Conservation (phyloP, 1,140 invertebrate genomes). For the Oedothorax gibbosus region DNA sequence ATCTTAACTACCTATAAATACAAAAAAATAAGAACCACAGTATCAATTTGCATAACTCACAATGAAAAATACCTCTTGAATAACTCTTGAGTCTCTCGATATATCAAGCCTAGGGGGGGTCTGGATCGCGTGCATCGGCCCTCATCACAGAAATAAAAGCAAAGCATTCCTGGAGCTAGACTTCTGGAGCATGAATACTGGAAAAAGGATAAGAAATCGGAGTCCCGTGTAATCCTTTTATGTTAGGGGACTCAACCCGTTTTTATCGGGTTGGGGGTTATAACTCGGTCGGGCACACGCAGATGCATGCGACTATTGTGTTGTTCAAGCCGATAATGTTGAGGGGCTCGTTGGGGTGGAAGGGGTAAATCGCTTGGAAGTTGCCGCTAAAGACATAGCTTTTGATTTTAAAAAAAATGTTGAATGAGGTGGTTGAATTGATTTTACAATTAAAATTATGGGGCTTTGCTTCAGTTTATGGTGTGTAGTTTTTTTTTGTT, state of each 20-base stretch:
- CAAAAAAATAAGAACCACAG: no score
- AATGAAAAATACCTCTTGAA: no score
- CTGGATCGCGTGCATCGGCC: background rate
- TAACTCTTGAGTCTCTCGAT: no score
- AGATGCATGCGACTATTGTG: constrained; percentile 22
- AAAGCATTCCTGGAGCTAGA: background rate
- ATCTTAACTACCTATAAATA: no score
- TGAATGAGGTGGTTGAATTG: constrained; percentile 1
- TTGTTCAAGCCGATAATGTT: constrained; percentile 26
- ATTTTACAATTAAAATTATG: constrained; percentile 58
- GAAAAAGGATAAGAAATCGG: constrained; percentile 40
- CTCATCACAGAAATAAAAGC: background rate
- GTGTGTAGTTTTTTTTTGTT: constrained; percentile 9
- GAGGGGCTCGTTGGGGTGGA: constrained; percentile 24
- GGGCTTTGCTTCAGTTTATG: background rate
- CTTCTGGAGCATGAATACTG: background rate
- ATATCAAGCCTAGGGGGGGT: background rate
- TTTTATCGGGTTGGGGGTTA: constrained; percentile 49
- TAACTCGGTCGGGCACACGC: constrained; percentile 45
- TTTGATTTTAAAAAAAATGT: background rate
- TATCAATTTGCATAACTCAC: no score
- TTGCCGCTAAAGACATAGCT: constrained; percentile 30
- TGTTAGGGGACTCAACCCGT: constrained; percentile 47
- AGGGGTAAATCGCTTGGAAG: constrained; percentile 56
- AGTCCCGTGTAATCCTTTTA: constrained; percentile 56